phyloP scores from a whole-genome alignment of 2,113 vertebrate genomes.

The Hippocampus barbouri region DNA sequence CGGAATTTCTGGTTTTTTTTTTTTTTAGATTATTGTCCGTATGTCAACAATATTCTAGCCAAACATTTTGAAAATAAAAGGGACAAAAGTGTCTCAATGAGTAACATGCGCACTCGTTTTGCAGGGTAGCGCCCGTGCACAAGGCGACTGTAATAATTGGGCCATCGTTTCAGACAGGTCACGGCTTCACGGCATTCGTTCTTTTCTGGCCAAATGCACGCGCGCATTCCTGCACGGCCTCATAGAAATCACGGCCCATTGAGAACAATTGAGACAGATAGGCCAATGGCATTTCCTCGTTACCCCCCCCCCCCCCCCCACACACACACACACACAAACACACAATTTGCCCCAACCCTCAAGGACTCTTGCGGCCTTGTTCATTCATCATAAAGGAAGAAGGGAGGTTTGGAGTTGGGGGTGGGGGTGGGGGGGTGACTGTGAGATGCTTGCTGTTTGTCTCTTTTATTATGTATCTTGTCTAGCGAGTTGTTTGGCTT shows the following conservation, averaged over 20 bases:
- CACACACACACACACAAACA: too few relatives aligned
- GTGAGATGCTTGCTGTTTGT: constrained; percentile 13
- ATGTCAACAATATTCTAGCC: constrained; percentile 9
- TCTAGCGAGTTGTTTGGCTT: constrained; percentile 12
- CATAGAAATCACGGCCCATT: constrained; percentile 50
- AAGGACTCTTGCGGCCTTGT: constrained; percentile 49
- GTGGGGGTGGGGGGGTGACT: neutral
- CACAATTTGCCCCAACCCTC: constrained; percentile 28
- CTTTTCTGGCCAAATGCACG: constrained; percentile 29
- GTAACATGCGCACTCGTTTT: constrained; percentile 9
- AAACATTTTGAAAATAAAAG: constrained; percentile 3
- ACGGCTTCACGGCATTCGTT: constrained; percentile 50
- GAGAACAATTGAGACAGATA: constrained; percentile 62
- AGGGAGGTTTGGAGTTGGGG: neutral
- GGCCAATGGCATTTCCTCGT: constrained; percentile 51
- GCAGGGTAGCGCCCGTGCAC: constrained; percentile 56
- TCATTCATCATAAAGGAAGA: constrained; percentile 49
- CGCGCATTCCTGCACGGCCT: constrained; percentile 38
- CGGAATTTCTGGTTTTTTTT: neutral
- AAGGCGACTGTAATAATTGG: constrained; percentile 65
- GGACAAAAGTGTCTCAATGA: neutral
- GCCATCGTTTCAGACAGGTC: constrained; percentile 58
- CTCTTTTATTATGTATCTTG: constrained; percentile 30
- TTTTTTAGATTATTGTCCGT: constrained; percentile 6
- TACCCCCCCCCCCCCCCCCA: constrained; percentile 12